Evolutionary conservation across 2,113 vertebrate genomes (phyloP).

Genomic region (human): DNA sequence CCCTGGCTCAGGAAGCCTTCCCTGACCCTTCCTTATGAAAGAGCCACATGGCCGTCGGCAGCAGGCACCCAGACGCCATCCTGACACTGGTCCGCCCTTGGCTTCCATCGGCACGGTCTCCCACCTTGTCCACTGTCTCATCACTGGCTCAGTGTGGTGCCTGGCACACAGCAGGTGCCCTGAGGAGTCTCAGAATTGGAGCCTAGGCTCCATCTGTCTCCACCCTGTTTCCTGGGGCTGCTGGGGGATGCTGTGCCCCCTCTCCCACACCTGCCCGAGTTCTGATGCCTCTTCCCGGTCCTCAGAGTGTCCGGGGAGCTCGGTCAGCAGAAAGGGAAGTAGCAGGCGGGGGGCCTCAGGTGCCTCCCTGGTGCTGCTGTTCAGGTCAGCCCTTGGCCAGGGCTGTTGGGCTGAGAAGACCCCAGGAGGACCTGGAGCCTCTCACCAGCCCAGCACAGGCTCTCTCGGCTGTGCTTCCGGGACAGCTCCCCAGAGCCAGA

Average conservation of each 20-base stretch:
- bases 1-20: background rate
- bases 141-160: rapidly evolving
- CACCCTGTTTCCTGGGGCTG: background rate
- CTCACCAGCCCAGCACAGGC: background rate
- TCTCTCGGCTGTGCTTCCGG: rapidly evolving
- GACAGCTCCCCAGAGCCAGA: too few relatives aligned
- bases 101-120: background rate
- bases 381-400: background rate
- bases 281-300: background rate
- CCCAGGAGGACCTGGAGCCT: background rate
- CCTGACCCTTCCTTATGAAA: background rate
- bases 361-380: background rate
- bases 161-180: background rate
- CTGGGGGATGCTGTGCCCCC: background rate
- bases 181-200: background rate
- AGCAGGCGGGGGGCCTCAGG: background rate
- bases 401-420: background rate
- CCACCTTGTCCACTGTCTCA: background rate
- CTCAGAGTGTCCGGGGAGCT: background rate
- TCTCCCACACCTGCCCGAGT: background rate
- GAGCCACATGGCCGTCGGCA: background rate
- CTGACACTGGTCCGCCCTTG: too few relatives aligned
- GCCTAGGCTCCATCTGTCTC: background rate
- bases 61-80: background rate
- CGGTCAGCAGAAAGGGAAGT: background rate